phyloP scores from a whole-genome alignment of 2,888 invertebrate genomes.

The Lepas anatifera region DNA sequence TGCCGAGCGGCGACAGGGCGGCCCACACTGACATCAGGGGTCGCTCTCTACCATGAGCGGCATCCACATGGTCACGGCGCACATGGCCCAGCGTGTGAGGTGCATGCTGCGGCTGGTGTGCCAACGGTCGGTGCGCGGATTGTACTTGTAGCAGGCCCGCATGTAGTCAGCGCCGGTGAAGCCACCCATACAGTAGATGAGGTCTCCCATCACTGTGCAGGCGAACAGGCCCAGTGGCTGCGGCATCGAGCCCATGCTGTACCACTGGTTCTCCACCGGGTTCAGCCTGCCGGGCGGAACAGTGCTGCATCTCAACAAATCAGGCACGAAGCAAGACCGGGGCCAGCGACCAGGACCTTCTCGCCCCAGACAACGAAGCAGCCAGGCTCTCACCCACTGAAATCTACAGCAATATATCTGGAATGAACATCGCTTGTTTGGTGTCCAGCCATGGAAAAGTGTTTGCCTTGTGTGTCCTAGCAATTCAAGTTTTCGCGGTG shows the following conservation, averaged over 20 bases:
- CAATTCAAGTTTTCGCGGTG: no score
- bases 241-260: slow-evolving; percentile 29
- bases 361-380: no score
- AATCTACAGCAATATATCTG: no score
- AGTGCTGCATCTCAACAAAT: no score
- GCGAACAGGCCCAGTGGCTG: slow-evolving; percentile 29
- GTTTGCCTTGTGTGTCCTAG: no score
- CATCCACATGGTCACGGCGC: not conserved
- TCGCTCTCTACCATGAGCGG: not conserved
- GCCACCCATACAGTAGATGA: slow-evolving; percentile 31
- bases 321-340: no score
- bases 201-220: slow-evolving; percentile 27
- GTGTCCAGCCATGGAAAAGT: no score
- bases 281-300: slow-evolving; percentile 29
- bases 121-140: slow-evolving; percentile 29
- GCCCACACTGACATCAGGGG: not conserved
- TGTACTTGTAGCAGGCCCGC: slow-evolving; percentile 30
- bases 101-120: not conserved
- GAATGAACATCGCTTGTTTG: no score
- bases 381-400: no score
- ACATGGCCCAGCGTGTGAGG: not conserved
- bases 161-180: slow-evolving; percentile 29
- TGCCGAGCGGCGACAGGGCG: no score
- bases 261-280: slow-evolving; percentile 30
- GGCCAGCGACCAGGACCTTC: no score